Evolutionary conservation across 2,797 vertebrate species (phyloP), one percentile per base, ranked within the genome.

Genomic region (Chelonia mydas): DNA sequence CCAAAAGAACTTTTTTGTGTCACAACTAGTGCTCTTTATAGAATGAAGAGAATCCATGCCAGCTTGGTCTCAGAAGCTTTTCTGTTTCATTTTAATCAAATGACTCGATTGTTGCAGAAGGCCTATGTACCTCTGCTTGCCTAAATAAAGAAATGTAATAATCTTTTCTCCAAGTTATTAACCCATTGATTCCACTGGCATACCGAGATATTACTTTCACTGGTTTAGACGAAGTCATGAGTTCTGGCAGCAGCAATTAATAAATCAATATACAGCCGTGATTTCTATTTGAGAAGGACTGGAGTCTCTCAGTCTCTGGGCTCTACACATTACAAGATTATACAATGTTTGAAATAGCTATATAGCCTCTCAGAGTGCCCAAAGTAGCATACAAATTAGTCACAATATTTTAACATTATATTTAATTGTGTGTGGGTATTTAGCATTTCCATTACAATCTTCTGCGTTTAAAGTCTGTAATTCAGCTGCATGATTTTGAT

Each of bases 221-320:
- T 92, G 33, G 3, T 94, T 88, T 59, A 83, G 49, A 25, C 68
- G 47, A 72, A 90, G 3, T 80, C 3, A 55, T 76, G 3, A 93
- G 21, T 88, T 94, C 77, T 59, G 16, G 86, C 90, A 95, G 81
- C 49, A 84, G 81, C 94, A 95, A 92, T 17, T 10, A 19, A n/a
- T n/a, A 88, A 54, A 90, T 84, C 12, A 77, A 0, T 92, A 81
- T 88, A 72, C 8, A 65, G 53, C 84, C 90, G 49, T 84, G 27
- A 57, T 84, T 93, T 89, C 49, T 86, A 37, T 86, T 85, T 94
- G 47, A 82, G 57, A 86, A 90, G 41, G 41, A 88, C 3, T 81
- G 41, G 77, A 72, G 77, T 15, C 5, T 82, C 85, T 86, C 47
- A 79, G 11, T 92, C 25, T 17, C 86, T 93, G 50, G 25, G 91